These are phyloP conservation scores for Danio albolineatus DNA, from an alignment of 2,797 vertebrate genomes.

Conservation along the genomic window DNA sequence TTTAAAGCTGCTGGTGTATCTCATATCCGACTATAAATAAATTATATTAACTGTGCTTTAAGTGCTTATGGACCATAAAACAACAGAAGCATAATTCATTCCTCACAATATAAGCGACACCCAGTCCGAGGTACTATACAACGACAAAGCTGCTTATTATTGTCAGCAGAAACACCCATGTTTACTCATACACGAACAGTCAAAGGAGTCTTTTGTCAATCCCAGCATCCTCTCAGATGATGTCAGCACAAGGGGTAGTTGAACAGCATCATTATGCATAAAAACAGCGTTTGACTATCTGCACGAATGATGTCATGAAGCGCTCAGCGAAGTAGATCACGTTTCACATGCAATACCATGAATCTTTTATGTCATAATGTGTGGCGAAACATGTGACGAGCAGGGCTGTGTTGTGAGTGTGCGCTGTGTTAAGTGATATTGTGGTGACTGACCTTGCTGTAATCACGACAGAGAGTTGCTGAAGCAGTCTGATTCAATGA, in stretches of 20 bases:
- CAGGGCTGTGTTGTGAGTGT: constrained; percentile 25
- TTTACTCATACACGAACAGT: constrained; percentile 33
- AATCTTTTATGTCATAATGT: constrained; percentile 23
- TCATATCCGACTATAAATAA: neutral
- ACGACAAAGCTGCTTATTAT: constrained; percentile 21
- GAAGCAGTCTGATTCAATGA: constrained; percentile 40
- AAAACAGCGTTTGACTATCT: constrained; percentile 8
- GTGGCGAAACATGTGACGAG: constrained; percentile 4
- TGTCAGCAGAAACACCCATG: constrained; percentile 16
- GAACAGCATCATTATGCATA: neutral
- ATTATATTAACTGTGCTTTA: neutral
- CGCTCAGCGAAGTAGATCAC: constrained; percentile 10
- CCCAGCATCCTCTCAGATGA: constrained; percentile 43
- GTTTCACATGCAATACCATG: constrained; percentile 32
- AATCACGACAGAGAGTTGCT: constrained; percentile 46
- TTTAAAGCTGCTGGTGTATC: neutral
- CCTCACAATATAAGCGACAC: constrained; percentile 22
- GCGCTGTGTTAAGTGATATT: constrained; percentile 22
- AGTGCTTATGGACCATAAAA: neutral
- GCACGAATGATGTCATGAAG: constrained; percentile 17
- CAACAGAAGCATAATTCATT: neutral
- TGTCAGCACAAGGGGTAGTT: constrained; percentile 31
- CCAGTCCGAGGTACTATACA: constrained; percentile 1
- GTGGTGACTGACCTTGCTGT: constrained; percentile 43
- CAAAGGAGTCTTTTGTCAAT: constrained; percentile 54